Evolutionary conservation across 2,113 vertebrate genomes (phyloP).

Genomic region (Python bivittatus): DNA sequence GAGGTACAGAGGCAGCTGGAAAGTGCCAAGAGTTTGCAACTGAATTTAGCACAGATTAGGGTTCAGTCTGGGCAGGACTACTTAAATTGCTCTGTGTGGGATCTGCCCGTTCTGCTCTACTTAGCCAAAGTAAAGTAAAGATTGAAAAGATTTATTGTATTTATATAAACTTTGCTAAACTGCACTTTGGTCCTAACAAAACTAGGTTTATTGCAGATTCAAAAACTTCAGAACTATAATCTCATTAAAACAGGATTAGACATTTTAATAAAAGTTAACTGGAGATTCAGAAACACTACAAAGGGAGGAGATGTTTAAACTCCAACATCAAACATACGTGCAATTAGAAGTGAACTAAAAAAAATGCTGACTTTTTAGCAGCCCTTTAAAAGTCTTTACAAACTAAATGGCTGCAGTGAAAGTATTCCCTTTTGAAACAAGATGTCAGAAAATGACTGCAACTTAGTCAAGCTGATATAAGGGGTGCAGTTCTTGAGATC

Average conservation of each 20-base stretch:
- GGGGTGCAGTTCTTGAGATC: background rate
- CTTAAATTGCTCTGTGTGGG: background rate
- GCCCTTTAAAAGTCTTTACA: background rate
- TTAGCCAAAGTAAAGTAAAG: background rate
- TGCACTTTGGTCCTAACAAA: background rate
- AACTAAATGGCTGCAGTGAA: background rate
- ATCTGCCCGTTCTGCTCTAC: background rate
- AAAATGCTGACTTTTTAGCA: background rate
- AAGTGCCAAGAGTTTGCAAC: background rate
- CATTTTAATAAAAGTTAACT: background rate
- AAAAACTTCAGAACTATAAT: conserved; percentile 1
- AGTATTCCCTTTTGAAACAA: background rate
- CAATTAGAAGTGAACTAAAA: background rate
- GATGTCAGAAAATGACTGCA: background rate
- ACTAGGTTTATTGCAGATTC: background rate
- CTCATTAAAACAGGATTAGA: conserved; percentile 1
- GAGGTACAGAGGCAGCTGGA: background rate
- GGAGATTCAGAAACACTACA: background rate
- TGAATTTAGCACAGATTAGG: background rate
- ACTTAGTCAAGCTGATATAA: background rate
- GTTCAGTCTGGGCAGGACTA: background rate
- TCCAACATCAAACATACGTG: background rate
- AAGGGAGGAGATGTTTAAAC: background rate
- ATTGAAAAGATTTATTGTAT: background rate
- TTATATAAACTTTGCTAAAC: conserved; percentile 1